Conservation (phyloP, 1,140 invertebrate genomes). For the Ladona fulva region DNA sequence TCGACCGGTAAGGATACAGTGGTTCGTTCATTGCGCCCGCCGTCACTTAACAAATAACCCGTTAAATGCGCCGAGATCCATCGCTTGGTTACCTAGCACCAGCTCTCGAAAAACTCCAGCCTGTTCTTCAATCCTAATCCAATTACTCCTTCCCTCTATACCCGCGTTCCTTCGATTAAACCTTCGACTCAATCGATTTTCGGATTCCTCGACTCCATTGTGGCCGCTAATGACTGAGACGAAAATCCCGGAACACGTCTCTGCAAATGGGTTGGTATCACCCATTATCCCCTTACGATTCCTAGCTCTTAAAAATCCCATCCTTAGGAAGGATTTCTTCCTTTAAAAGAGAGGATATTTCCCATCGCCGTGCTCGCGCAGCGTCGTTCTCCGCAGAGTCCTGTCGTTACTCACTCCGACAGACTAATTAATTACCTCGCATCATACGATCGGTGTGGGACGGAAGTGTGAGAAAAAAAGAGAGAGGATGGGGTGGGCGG, state of each 20-base stretch:
- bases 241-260: background rate
- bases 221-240: background rate
- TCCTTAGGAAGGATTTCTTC: background rate
- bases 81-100: too few species aligned
- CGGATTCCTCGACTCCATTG: background rate
- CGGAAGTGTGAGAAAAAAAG: background rate
- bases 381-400: background rate
- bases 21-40: too few species aligned
- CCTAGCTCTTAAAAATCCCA: background rate
- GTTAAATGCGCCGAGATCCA: too few species aligned
- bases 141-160: too few species aligned
- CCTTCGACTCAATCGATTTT: background rate
- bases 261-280: background rate
- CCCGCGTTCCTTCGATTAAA: too few species aligned
- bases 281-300: background rate
- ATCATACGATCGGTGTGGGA: slow-evolving; percentile 7
- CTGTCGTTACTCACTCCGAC: background rate
- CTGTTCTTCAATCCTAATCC: too few species aligned
- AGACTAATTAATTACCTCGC: background rate
- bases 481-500: background rate
- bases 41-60: too few species aligned
- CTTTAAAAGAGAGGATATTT: background rate
- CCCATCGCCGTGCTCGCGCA: background rate
- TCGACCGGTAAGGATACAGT: too few species aligned
- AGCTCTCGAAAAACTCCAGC: too few species aligned